A percentile compares a stretch with the other conserved stretches of the same genome.
phyloP scores from a whole-genome alignment of 2,797 vertebrate species.

The Prionace glauca region DNA sequence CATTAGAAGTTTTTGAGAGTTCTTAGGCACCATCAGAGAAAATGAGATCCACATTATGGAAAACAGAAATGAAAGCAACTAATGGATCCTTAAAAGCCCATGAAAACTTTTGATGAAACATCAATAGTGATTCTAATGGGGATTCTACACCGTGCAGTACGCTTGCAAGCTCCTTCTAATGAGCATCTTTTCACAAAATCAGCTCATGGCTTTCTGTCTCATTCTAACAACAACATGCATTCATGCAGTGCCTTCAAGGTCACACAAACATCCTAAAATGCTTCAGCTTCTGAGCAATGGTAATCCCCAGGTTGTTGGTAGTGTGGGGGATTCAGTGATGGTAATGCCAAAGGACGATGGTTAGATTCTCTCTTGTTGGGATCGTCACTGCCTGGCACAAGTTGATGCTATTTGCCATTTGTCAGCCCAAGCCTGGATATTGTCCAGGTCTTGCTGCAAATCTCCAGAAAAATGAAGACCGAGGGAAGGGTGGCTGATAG shows the following conservation, averaged over 20 bases:
- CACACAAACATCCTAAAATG: background rate
- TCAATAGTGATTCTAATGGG: conserved; percentile 23
- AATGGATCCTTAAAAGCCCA: conserved; percentile 29
- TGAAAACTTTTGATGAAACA: conserved; percentile 22
- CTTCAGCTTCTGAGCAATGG: background rate
- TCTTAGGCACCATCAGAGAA: background rate
- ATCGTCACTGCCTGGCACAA: too few species aligned
- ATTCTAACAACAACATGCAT: background rate
- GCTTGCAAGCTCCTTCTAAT: background rate
- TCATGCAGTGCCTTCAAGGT: background rate
- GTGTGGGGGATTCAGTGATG: too few species aligned
- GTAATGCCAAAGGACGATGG: too few species aligned
- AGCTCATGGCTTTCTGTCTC: background rate
- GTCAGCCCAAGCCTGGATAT: too few species aligned
- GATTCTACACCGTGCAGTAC: background rate
- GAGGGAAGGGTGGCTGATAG: background rate
- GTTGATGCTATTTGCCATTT: too few species aligned
- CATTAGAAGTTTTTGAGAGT: background rate
- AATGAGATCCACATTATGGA: background rate
- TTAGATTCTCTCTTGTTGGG: too few species aligned
- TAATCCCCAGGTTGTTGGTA: too few species aligned
- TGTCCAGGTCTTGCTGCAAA: too few species aligned
- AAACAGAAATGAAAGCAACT: background rate
- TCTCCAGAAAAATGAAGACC: background rate
- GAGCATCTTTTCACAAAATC: background rate